Percentiles rank a stretch among this genome's conserved stretches.
Evolutionary conservation across 1,140 invertebrate genomes (phyloP).

Genomic region (Drosophila gunungcola): DNA sequence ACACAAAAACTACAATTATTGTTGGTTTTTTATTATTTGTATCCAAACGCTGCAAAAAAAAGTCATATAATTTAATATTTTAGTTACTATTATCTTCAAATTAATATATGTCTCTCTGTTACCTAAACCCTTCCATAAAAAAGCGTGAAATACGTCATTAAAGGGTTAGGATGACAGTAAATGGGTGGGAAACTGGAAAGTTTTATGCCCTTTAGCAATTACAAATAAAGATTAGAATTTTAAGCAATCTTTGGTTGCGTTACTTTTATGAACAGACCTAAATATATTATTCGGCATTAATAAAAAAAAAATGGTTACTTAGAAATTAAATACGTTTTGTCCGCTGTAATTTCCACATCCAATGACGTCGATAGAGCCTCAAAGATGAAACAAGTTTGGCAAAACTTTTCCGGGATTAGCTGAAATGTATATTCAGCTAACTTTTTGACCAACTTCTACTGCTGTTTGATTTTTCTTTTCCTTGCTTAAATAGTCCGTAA

Average conservation of each 20-base stretch:
- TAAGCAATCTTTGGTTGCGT: neutral
- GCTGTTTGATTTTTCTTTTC: conserved; percentile 24
- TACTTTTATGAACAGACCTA: neutral
- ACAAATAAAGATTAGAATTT: neutral
- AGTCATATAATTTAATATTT: no score
- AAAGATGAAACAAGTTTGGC: conserved; percentile 41
- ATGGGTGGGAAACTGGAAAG: neutral
- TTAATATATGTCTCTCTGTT: neutral
- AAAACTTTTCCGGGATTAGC: conserved; percentile 33
- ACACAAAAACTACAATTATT: no score
- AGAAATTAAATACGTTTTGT: conserved; percentile 9
- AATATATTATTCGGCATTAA: neutral
- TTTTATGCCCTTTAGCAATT: neutral
- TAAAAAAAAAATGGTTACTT: no score
- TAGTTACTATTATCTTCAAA: neutral
- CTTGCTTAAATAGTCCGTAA: conserved; percentile 36
- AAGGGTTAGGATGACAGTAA: neutral
- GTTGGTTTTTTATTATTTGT: no score
- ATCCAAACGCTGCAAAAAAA: no score
- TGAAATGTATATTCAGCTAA: conserved; percentile 46
- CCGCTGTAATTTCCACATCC: conserved; percentile 11
- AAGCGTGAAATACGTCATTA: neutral
- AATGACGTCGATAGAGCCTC: neutral
- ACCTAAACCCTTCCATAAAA: neutral
- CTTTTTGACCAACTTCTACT: conserved; percentile 39